phyloP scores from a whole-genome alignment of 2,797 vertebrate genomes.

The Sebastes elongatus region DNA sequence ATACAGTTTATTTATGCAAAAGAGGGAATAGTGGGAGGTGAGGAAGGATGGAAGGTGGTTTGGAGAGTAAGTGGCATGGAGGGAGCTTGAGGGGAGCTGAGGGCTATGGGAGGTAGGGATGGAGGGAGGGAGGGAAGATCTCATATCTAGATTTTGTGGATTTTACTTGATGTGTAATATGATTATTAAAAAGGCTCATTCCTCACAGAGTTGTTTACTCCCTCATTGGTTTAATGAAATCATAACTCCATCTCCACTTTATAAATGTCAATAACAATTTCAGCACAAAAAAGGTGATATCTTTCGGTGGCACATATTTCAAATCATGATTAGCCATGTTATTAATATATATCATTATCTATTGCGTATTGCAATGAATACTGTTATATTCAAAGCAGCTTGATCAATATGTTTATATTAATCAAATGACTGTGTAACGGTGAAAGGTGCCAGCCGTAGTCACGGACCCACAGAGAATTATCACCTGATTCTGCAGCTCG shows the following conservation, averaged over 20 bases:
- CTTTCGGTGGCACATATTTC: neutral
- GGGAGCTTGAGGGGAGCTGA: neutral
- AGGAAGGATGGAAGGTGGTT: neutral
- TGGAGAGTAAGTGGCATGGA: neutral
- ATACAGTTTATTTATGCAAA: constrained; percentile 15
- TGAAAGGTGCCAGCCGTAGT: neutral
- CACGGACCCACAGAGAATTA: neutral
- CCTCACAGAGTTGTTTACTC: neutral
- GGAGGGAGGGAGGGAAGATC: neutral
- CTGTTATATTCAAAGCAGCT: neutral
- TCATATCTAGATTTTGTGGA: neutral
- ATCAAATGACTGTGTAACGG: neutral
- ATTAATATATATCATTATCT: neutral
- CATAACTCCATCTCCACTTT: neutral
- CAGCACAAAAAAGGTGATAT: neutral
- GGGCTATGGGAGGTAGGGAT: neutral
- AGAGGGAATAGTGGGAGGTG: neutral
- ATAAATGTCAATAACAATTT: neutral
- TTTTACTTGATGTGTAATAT: neutral
- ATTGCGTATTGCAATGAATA: neutral
- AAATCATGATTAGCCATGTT: neutral
- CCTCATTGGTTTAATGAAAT: neutral
- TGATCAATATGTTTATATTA: neutral
- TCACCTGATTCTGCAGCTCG: neutral
- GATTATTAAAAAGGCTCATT: neutral